Conservation (phyloP, 1,140 invertebrate species). For the Drosophila aff. region DNA sequence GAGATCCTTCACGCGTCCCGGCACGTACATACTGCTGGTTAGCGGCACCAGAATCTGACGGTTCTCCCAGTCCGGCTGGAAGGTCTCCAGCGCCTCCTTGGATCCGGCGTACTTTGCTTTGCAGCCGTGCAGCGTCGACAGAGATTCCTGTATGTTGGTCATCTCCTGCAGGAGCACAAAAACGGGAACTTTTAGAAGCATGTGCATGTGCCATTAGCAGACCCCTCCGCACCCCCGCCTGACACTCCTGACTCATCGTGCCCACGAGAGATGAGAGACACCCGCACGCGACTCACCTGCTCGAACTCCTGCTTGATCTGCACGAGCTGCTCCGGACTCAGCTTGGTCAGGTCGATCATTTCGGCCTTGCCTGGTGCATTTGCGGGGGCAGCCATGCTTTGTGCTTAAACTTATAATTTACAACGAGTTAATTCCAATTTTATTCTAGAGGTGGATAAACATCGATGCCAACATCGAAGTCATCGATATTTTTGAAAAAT, state of each 20-base stretch:
- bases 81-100: conserved; percentile 92
- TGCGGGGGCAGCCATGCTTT: conserved; percentile 65
- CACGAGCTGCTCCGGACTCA: conserved; percentile 92
- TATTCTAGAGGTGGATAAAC: neutral
- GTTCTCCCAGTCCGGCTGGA: conserved; percentile 90
- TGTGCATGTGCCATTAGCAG: conserved; percentile 38
- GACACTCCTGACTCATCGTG: conserved; percentile 23
- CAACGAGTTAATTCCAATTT: conserved; percentile 54
- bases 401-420: conserved; percentile 64
- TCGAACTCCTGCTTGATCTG: conserved; percentile 94
- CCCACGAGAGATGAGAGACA: conserved; percentile 35
- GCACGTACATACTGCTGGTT: conserved; percentile 97
- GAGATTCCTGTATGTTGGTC: conserved; percentile 93
- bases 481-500: too few relatives aligned
- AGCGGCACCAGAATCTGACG: conserved; percentile 95
- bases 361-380: conserved; percentile 86
- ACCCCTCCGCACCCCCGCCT: conserved; percentile 1
- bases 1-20: conserved; percentile 92
- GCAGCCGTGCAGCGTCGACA: conserved; percentile 94
- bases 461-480: too few relatives aligned
- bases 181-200: conserved; percentile 43
- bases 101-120: conserved; percentile 96
- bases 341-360: conserved; percentile 91
- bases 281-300: conserved; percentile 87
- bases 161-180: conserved; percentile 89